Evolutionary conservation across 2,797 vertebrate genomes (phyloP).

Genomic region (Adelosebastes latens): DNA sequence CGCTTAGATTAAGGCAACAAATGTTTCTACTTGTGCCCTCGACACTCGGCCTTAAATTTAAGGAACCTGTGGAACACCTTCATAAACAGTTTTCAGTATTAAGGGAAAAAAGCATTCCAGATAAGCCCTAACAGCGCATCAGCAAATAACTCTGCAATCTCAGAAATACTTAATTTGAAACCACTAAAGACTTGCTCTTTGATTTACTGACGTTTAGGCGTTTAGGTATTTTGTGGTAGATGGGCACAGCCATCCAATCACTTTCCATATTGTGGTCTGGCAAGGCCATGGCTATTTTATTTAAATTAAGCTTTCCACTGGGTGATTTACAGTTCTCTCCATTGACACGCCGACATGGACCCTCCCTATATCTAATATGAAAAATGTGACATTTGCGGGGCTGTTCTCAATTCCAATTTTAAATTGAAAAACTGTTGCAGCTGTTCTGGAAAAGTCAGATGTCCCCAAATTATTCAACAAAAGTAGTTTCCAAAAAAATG

Average conservation of each 20-base stretch:
- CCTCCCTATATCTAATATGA: not conserved
- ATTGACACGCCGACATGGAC: not conserved
- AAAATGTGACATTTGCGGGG: accelerated
- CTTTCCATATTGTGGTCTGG: not conserved
- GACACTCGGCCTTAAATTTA: not conserved
- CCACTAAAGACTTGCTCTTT: accelerated
- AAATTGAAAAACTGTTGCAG: not conserved
- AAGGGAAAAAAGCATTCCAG: not conserved
- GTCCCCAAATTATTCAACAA: not conserved
- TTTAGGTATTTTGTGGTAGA: not conserved
- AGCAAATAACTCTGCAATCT: not conserved
- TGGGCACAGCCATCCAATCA: not conserved
- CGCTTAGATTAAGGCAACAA: not conserved
- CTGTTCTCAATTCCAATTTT: not conserved
- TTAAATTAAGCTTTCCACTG: not conserved
- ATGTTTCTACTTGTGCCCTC: not conserved
- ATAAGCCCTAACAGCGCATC: not conserved
- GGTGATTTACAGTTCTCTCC: not conserved
- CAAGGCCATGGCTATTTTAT: not conserved
- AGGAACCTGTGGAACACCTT: not conserved
- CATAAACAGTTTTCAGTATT: not conserved
- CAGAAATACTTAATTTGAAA: not conserved
- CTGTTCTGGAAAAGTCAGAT: not conserved
- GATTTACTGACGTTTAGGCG: not conserved
- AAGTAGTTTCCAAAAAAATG: accelerated